Conservation (phyloP, 2,113 vertebrate species). For the Brachionichthys hirsutus region DNA sequence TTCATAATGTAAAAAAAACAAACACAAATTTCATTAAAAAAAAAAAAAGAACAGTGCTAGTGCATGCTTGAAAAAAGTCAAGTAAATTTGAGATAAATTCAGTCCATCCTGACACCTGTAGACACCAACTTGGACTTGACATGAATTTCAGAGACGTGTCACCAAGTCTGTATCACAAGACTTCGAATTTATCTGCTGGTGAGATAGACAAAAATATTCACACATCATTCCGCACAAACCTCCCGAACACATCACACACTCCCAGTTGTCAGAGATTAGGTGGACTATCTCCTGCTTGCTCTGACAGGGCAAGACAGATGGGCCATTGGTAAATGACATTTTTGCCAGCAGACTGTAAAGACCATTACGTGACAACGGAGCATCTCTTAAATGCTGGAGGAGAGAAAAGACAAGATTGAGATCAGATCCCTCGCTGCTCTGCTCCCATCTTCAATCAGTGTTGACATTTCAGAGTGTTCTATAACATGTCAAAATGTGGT, state of each 20-base stretch:
- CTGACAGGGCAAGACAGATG: conserved; percentile 58
- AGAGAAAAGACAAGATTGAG: conserved; percentile 50
- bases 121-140: conserved; percentile 31
- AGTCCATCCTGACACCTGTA: conserved; percentile 29
- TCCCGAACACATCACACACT: conserved; percentile 50
- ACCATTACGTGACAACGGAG: conserved; percentile 72
- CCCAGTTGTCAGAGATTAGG: conserved; percentile 56
- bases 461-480: conserved; percentile 61
- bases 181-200: conserved; percentile 62
- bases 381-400: conserved; percentile 35
- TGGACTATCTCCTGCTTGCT: conserved; percentile 56
- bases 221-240: conserved; percentile 52
- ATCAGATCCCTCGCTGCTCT: conserved; percentile 51
- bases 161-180: conserved; percentile 34
- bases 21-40: no score
- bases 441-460: conserved; percentile 57
- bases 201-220: conserved; percentile 63
- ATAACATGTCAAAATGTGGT: conserved; percentile 54
- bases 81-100: neutral
- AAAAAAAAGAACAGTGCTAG: no score
- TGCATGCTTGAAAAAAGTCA: no score
- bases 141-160: conserved; percentile 25
- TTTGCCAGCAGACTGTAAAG: conserved; percentile 76
- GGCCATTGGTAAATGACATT: conserved; percentile 54
- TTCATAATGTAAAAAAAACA: no score